Conservation (phyloP, 2,888 invertebrate species). For the Apoderus coryli region DNA sequence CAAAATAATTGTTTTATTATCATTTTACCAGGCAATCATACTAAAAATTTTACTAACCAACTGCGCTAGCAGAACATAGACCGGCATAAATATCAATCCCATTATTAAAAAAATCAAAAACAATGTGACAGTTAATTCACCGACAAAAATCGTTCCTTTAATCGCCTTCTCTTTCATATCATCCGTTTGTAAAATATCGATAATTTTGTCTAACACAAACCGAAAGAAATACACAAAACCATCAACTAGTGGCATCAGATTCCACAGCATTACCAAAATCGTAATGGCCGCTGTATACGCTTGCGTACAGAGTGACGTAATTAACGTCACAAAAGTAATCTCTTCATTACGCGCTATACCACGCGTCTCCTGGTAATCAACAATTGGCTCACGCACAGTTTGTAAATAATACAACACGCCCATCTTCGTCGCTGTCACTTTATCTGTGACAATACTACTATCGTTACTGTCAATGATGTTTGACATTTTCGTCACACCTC, state of each 20-base stretch:
- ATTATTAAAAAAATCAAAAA: slow-evolving; percentile 26
- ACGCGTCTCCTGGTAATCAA: slow-evolving; percentile 26
- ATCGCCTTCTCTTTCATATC: slow-evolving; percentile 22
- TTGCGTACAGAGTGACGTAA: slow-evolving; percentile 25
- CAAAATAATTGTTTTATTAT: too few relatives aligned
- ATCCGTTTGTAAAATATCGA: slow-evolving; percentile 27
- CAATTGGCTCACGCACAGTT: slow-evolving; percentile 25
- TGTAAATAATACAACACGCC: slow-evolving; percentile 17
- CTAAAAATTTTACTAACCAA: slow-evolving; percentile 21
- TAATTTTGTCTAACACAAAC: slow-evolving; percentile 28
- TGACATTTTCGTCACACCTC: too few relatives aligned
- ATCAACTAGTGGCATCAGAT: slow-evolving; percentile 23
- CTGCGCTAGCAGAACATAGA: slow-evolving; percentile 21
- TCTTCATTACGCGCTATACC: slow-evolving; percentile 25
- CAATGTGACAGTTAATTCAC: slow-evolving; percentile 25
- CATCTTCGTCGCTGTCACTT: slow-evolving; percentile 9
- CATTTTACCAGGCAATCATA: slow-evolving; percentile 20
- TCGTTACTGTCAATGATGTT: too few relatives aligned
- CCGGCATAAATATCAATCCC: slow-evolving; percentile 27
- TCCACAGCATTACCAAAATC: slow-evolving; percentile 27
- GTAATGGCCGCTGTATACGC: slow-evolving; percentile 26
- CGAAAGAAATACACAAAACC: slow-evolving; percentile 26
- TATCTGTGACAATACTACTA: too few relatives aligned
- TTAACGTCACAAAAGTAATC: slow-evolving; percentile 25
- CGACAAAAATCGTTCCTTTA: slow-evolving; percentile 25